Evolutionary conservation across 2,113 vertebrate species (phyloP), one percentile per base, ranked within the genome.

Genomic region (Anthoscopus minutus): DNA sequence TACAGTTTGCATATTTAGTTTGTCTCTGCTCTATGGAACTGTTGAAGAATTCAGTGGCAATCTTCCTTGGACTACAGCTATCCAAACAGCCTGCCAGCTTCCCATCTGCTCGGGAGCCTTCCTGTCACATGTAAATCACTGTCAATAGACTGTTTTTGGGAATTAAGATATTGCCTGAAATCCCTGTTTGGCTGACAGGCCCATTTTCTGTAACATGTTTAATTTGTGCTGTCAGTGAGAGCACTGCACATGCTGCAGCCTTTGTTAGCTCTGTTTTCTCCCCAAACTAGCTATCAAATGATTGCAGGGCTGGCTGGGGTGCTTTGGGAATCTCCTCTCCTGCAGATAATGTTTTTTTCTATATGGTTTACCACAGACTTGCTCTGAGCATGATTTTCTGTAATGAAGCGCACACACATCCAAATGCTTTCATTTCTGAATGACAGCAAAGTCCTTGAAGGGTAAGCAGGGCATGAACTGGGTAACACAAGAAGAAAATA

Each of bases 101-200:
- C 83, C 94, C 96, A 90, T 96, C 91, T 96, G 96, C 67, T 56
- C 1, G 6, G 42, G 86, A 94, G 91, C 80, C 57, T 72, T 69
- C 28, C 50, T 85, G 82, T 89, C 87, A 19, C 23, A 27, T 50
- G 61, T 11, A 45, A 89, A 89, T 95, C 62, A 27, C 60, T 94
- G 93, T 89, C 90, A 87, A 25, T 25, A 58, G 53, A 28, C 67
- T 81, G 66, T 3, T 65, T 57, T 64, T 19, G 13, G 35, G 70
- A 88, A 69, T 65, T 14, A 69, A 65, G 74, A 21, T 47, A 18
- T 10, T 33, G 61, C 81, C 84, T 44, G 61, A 30, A 61, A 72
- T 51, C 31, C 44, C 64, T 24, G 25, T 50, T 54, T 51, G 70
- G 54, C 58, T 88, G 85, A 72, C 74, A 89, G 65, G 61, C 45